Conservation (phyloP, 2,888 invertebrate species). For the Tuta absoluta region DNA sequence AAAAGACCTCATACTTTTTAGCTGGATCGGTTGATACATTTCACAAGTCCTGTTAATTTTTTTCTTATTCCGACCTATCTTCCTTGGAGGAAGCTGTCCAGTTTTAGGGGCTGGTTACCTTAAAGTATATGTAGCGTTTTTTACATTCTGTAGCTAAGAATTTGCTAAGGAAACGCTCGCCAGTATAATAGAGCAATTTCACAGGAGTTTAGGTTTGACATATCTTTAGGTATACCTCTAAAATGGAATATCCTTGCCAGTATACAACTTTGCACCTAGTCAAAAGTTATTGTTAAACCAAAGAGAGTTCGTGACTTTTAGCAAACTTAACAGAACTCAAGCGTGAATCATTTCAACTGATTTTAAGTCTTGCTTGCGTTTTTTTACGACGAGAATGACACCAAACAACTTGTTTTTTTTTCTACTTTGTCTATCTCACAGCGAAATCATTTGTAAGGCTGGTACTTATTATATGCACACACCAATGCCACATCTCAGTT, state of each 20-base stretch:
- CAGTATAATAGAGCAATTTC: neutral
- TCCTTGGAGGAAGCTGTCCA: too few species aligned
- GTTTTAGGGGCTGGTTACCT: too few species aligned
- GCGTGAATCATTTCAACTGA: too few species aligned
- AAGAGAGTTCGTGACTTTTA: slow-evolving; percentile 35
- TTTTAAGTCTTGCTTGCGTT: too few species aligned
- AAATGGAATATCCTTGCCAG: slow-evolving; percentile 5
- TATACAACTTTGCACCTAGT: slow-evolving; percentile 37
- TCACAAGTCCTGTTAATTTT: too few species aligned
- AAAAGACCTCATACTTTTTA: too few species aligned
- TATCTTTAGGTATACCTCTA: slow-evolving; percentile 46
- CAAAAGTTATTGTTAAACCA: slow-evolving; percentile 38
- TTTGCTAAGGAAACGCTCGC: neutral
- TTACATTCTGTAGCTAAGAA: neutral
- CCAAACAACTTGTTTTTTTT: too few species aligned
- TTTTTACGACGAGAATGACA: too few species aligned
- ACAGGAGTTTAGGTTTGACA: slow-evolving; percentile 37
- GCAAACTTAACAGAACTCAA: neutral
- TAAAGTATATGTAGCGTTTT: too few species aligned
- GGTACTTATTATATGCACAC: neutral
- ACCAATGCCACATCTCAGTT: neutral
- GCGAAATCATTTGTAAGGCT: neutral
- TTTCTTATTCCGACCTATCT: too few species aligned
- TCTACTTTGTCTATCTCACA: too few species aligned
- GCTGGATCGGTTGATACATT: too few species aligned